phyloP scores from a whole-genome alignment of 2,888 invertebrate species.

The Bombylius discolor region DNA sequence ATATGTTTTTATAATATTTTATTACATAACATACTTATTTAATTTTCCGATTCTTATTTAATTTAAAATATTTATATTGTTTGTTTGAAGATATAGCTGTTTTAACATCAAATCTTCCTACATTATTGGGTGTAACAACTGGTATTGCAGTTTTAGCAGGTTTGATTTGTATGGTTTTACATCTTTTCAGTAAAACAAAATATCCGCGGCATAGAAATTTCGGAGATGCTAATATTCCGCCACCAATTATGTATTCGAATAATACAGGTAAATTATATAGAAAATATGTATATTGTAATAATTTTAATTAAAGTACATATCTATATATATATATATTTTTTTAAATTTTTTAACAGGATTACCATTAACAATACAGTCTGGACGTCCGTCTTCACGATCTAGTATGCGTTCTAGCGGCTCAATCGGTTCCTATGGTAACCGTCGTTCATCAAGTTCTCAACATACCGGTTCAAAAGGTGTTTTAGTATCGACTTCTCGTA shows the following conservation, averaged over 20 bases:
- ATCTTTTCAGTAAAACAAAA: constrained; percentile 57
- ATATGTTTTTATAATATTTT: not conserved
- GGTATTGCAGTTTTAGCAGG: constrained; percentile 77
- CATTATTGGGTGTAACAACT: constrained; percentile 70
- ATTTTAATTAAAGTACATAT: not conserved
- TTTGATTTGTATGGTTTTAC: constrained; percentile 77
- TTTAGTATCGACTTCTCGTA: constrained; percentile 66
- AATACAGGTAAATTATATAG: constrained; percentile 51
- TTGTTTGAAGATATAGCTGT: constrained; percentile 55
- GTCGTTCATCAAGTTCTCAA: constrained; percentile 39
- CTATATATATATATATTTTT: constrained; percentile 15
- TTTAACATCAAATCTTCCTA: constrained; percentile 74
- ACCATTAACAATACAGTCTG: constrained; percentile 47
- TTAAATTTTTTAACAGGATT: constrained; percentile 37
- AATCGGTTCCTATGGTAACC: constrained; percentile 40
- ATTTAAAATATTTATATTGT: not conserved
- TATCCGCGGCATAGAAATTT: constrained; percentile 56
- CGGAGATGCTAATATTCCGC: constrained; percentile 71
- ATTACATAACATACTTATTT: too few species aligned
- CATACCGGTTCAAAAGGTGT: constrained; percentile 48
- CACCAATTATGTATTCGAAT: constrained; percentile 73
- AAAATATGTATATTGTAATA: not conserved
- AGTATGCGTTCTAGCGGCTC: constrained; percentile 46
- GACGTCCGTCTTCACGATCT: constrained; percentile 46
- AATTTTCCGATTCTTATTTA: too few species aligned